Conservation (phyloP, 2,888 invertebrate genomes). For the Dioctria linearis region DNA sequence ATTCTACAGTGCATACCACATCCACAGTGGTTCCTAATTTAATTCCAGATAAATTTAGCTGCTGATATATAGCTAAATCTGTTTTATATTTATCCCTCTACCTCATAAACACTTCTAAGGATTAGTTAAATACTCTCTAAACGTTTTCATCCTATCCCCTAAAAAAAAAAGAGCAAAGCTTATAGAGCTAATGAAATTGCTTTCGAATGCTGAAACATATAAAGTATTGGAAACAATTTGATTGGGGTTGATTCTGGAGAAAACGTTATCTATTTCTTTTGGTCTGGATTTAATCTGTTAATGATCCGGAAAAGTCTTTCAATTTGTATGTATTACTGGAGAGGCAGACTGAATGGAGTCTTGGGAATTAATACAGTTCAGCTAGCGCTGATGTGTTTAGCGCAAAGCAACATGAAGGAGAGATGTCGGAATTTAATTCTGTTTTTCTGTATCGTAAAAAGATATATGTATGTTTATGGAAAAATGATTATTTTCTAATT, state of each 20-base stretch:
- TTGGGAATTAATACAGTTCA: neutral
- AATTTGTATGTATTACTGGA: neutral
- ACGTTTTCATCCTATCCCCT: neutral
- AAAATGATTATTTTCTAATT: too few species aligned
- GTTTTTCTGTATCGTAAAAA: too few species aligned
- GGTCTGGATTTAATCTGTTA: neutral
- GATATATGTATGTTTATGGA: too few species aligned
- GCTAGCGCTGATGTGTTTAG: too few species aligned
- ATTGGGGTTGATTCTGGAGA: constrained; percentile 1
- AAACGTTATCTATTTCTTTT: neutral
- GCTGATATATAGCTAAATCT: neutral
- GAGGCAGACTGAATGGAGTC: neutral
- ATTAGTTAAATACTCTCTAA: neutral
- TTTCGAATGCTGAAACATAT: neutral
- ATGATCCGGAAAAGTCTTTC: constrained; percentile 10
- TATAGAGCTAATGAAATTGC: constrained; percentile 17
- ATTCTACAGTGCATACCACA: constrained; percentile 9
- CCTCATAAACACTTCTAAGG: neutral
- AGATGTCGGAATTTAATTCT: too few species aligned
- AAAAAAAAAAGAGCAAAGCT: neutral
- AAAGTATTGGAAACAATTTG: neutral
- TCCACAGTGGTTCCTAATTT: neutral
- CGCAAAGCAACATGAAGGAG: too few species aligned
- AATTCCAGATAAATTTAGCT: constrained; percentile 25
- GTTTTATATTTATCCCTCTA: too few species aligned